These are phyloP conservation scores for Adela reaumurella DNA, from an alignment of 2,888 invertebrate genomes.

Conservation along the genomic window DNA sequence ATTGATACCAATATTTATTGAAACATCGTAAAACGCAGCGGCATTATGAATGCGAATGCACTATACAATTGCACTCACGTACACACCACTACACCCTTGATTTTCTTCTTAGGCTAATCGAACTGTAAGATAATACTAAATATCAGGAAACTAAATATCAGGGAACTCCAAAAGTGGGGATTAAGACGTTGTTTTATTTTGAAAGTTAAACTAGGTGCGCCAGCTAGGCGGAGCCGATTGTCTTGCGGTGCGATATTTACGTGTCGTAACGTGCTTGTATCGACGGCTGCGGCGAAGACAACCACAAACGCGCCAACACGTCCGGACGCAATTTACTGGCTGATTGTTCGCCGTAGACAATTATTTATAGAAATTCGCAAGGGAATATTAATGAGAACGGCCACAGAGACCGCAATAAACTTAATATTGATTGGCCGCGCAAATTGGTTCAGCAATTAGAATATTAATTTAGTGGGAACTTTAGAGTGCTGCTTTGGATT, in stretches of 20 bases:
- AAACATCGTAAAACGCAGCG: neutral
- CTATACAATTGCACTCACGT: neutral
- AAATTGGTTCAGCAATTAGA: neutral
- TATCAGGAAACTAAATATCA: too few relatives aligned
- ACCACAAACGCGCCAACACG: neutral
- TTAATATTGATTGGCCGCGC: neutral
- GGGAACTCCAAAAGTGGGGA: too few relatives aligned
- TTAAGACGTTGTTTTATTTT: neutral
- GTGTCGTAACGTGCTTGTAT: neutral
- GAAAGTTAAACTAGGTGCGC: neutral
- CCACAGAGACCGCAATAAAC: neutral
- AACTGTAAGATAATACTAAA: too few relatives aligned
- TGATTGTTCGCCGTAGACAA: constrained; percentile 7
- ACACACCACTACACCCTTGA: too few relatives aligned
- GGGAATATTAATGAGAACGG: constrained; percentile 7
- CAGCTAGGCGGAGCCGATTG: neutral
- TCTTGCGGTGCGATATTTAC: neutral
- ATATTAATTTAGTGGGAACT: neutral
- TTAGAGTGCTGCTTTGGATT: neutral
- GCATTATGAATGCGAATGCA: neutral
- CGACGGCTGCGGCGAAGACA: neutral
- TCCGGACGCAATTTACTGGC: constrained; percentile 8
- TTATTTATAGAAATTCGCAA: constrained; percentile 8
- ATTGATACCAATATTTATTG: too few relatives aligned
- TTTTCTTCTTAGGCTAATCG: too few relatives aligned